Base-by-base conservation (phyloP, 2,113 vertebrate genomes). In the Cyprinus carpio region DNA sequence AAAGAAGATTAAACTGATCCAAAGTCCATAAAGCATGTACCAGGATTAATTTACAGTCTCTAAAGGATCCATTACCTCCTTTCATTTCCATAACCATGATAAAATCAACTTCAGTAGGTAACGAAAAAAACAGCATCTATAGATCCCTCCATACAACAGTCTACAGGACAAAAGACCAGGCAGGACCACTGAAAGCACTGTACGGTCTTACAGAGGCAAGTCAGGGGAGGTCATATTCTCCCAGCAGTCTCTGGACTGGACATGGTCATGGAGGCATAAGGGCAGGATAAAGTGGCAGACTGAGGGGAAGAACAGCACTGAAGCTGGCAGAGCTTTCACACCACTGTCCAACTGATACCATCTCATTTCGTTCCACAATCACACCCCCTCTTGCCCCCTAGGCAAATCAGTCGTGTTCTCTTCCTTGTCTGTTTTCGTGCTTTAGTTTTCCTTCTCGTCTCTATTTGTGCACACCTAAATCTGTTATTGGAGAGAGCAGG, bases 401-500 rank as follows among this genome's bases (percentile, higher is more conserved):
- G 20, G 60, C 16, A 62, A 67, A 62, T 29, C 54, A 25, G 23
- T 49, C 29, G 49, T 71, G 81, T 69, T 62, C 75, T 29, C 74
- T 74, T 60, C 58, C 49, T 31, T 37, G 80, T 69, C 25, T 72
- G 51, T 84, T 81, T 64, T 37, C 11, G 16, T 79, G 54, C 79
- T 78, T 23, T 1, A 58, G 71, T 82, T 83, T 60, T 78, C 60
- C 78, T 65, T 83, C 81, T 75, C 81, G 49, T 81, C 81, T 82
- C 65, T 88, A 82, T 88, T 43, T 85, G 46, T 87, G 75, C 81
- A 69, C 67, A 89, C 89, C 49, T 54, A 86, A 87, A 90, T 88
- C 89, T 90, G 86, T 90, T 88, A 86, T 87, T 88, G 84, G 84
- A 85, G 83, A 81, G 81, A 82, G 76, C 77, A 87, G 88, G 85